Percentiles rank a stretch among this genome's conserved stretches.
Conservation (phyloP, 2,113 vertebrate genomes). For the human region DNA sequence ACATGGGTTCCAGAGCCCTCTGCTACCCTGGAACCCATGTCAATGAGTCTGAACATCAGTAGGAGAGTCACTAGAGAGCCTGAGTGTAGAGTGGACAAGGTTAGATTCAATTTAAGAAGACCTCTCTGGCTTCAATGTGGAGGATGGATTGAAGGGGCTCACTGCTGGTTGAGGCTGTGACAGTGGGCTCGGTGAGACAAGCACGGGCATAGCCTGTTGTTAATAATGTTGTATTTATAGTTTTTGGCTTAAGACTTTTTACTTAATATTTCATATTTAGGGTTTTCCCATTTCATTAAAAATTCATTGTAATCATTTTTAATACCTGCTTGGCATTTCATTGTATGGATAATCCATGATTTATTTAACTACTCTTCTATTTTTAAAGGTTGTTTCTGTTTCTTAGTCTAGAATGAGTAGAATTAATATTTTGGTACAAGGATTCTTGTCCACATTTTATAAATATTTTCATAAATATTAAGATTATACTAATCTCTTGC, state of each 20-base stretch:
- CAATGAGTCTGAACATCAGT: background rate
- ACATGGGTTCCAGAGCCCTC: too few species aligned
- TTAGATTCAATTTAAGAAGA: too few species aligned
- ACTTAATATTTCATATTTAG: background rate
- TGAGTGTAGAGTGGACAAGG: background rate
- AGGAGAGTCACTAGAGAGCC: background rate
- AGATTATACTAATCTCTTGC: background rate
- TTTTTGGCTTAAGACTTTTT: background rate
- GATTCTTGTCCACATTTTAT: background rate
- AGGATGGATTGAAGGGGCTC: background rate
- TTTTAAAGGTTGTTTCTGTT: background rate
- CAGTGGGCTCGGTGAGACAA: too few species aligned
- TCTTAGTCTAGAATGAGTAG: background rate
- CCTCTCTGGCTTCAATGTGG: background rate
- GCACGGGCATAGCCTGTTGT: background rate
- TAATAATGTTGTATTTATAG: background rate
- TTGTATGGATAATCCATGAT: background rate
- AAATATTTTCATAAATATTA: constrained; percentile 15
- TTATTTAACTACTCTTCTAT: background rate
- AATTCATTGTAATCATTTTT: background rate
- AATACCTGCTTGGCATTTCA: background rate
- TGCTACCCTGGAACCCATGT: background rate
- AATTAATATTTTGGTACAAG: background rate
- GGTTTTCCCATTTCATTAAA: background rate
- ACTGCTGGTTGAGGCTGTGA: accelerated